phyloP scores from a whole-genome alignment of 1,140 invertebrate genomes.

The Lepidostoma basale region DNA sequence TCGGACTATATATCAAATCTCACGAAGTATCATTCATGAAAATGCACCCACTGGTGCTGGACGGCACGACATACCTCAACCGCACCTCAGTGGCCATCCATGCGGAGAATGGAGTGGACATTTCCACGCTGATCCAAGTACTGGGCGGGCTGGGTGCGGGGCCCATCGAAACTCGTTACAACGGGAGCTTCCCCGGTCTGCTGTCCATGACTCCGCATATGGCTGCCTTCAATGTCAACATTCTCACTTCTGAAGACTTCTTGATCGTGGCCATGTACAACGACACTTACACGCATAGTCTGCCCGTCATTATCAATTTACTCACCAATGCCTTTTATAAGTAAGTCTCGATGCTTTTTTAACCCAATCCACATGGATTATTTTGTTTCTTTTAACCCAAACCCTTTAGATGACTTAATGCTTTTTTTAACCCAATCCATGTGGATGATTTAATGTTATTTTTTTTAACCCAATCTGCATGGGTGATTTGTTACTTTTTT shows the following conservation, averaged over 20 bases:
- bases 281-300: constrained; percentile 77
- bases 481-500: no score
- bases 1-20: constrained; percentile 72
- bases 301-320: constrained; percentile 78
- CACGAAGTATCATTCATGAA: constrained; percentile 66
- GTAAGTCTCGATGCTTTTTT: constrained; percentile 51
- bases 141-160: constrained; percentile 55
- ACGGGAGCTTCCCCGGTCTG: constrained; percentile 69
- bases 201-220: constrained; percentile 67
- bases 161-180: constrained; percentile 62
- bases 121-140: constrained; percentile 53
- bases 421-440: no score
- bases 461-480: no score
- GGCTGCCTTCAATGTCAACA: constrained; percentile 68
- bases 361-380: no score
- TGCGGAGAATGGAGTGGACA: constrained; percentile 53
- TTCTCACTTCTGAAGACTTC: constrained; percentile 59
- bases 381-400: no score
- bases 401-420: no score
- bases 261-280: constrained; percentile 74
- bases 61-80: constrained; percentile 60
- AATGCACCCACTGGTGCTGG: constrained; percentile 67
- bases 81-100: constrained; percentile 59
- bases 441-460: no score
- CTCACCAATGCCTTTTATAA: constrained; percentile 74